These are phyloP conservation scores for Terrapene triunguis DNA, from an alignment of 2,113 vertebrate genomes.

Conservation along the genomic window DNA sequence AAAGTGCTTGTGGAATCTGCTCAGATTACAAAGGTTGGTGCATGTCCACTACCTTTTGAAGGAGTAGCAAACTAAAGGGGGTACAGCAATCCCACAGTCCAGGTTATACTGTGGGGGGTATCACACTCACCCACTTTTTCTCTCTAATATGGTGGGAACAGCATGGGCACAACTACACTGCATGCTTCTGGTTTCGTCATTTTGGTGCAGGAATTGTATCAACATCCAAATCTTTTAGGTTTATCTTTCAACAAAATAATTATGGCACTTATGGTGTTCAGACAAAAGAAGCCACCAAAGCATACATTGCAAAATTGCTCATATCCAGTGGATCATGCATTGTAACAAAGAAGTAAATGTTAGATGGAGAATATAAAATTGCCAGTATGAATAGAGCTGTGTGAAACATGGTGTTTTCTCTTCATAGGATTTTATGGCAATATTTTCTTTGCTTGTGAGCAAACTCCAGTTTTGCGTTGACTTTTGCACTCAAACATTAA, in stretches of 20 bases:
- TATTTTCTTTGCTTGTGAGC: not conserved
- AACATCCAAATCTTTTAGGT: not conserved
- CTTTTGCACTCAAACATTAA: too few species aligned
- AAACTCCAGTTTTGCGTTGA: not conserved
- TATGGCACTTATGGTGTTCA: not conserved
- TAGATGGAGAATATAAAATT: too few species aligned
- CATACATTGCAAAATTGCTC: not conserved
- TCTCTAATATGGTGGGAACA: not conserved
- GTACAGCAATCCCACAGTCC: not conserved
- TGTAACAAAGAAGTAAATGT: not conserved
- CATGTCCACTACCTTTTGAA: too few species aligned
- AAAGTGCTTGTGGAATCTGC: not conserved
- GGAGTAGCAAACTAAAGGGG: not conserved
- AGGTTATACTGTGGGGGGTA: not conserved
- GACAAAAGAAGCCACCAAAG: not conserved
- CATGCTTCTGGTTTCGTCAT: not conserved
- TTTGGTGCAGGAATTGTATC: not conserved
- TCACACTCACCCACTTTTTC: not conserved
- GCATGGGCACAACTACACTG: not conserved
- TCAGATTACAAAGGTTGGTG: not conserved
- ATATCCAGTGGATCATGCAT: not conserved
- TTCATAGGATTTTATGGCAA: not conserved
- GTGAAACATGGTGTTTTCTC: not conserved
- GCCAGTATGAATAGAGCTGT: not conserved
- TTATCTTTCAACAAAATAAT: not conserved